phyloP scores from a whole-genome alignment of 1,140 invertebrate species.

The Drosophila ambigua region DNA sequence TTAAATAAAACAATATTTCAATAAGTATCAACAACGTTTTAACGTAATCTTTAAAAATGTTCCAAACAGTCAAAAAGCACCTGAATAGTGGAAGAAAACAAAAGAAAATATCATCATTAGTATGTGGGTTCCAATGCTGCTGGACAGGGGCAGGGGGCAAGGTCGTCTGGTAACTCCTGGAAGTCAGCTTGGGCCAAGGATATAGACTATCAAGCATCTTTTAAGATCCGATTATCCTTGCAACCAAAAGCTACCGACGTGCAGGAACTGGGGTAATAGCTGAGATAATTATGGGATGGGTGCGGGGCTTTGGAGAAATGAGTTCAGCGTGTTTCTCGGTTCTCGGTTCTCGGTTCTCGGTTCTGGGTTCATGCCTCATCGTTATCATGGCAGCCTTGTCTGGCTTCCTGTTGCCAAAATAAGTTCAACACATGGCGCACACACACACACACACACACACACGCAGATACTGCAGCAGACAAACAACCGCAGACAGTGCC shows the following conservation, averaged over 20 bases:
- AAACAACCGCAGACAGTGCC: constrained; percentile 32
- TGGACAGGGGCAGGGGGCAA: too few relatives aligned
- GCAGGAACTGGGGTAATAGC: neutral
- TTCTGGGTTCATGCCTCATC: constrained; percentile 12
- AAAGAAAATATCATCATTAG: constrained; percentile 33
- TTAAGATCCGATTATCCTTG: too few relatives aligned
- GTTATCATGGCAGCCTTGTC: constrained; percentile 15
- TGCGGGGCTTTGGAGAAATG: constrained; percentile 1
- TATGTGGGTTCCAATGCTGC: too few relatives aligned
- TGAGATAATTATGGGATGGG: neutral
- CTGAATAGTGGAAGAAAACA: constrained; percentile 48
- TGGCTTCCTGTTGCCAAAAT: constrained; percentile 48
- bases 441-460: constrained; percentile 19
- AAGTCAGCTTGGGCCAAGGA: too few relatives aligned
- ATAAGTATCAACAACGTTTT: constrained; percentile 84
- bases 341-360: constrained; percentile 6
- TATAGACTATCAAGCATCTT: too few relatives aligned
- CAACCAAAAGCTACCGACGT: constrained; percentile 13
- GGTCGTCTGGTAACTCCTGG: too few relatives aligned
- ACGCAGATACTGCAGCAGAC: constrained; percentile 5
- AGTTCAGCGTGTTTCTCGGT: constrained; percentile 13
- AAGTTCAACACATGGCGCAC: constrained; percentile 44
- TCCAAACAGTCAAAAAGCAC: constrained; percentile 84
- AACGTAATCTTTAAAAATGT: constrained; percentile 84
- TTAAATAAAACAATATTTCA: constrained; percentile 82